Percentiles rank a stretch among this genome's conserved stretches.
Evolutionary conservation across 2,888 invertebrate genomes (phyloP).

Genomic region (Salticus scenicus): DNA sequence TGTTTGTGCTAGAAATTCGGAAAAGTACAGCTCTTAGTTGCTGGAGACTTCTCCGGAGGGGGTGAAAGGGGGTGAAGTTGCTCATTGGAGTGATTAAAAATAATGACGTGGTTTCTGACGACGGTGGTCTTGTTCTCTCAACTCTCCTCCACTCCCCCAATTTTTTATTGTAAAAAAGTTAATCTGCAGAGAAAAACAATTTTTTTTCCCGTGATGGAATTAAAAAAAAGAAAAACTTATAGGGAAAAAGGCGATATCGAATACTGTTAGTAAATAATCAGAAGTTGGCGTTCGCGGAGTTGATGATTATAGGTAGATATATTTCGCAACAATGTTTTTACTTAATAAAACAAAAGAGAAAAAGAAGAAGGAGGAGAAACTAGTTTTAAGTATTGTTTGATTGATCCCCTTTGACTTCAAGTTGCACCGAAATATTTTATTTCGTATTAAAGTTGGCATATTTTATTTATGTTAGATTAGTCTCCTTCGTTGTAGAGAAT

Average conservation of each 20-base stretch:
- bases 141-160: background rate
- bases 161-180: background rate
- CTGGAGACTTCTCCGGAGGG: background rate
- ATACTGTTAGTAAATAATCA: background rate
- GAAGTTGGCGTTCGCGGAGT: background rate
- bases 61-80: constrained; percentile 12
- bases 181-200: constrained; percentile 9
- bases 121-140: background rate
- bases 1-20: background rate
- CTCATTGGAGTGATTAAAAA: constrained; percentile 69
- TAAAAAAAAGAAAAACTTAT: background rate
- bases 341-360: too few relatives aligned
- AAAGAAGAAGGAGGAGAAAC: too few relatives aligned
- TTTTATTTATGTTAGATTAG: too few relatives aligned
- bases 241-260: background rate
- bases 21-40: background rate
- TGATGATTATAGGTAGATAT: too few relatives aligned
- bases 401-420: too few relatives aligned
- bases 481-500: too few relatives aligned
- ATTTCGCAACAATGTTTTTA: too few relatives aligned
- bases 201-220: background rate
- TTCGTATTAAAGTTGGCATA: too few relatives aligned
- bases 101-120: constrained; percentile 49
- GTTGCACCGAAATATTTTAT: too few relatives aligned
- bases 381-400: too few relatives aligned